Evolutionary conservation across 2,113 vertebrate species (phyloP).

Genomic region (Vombatus ursinus): DNA sequence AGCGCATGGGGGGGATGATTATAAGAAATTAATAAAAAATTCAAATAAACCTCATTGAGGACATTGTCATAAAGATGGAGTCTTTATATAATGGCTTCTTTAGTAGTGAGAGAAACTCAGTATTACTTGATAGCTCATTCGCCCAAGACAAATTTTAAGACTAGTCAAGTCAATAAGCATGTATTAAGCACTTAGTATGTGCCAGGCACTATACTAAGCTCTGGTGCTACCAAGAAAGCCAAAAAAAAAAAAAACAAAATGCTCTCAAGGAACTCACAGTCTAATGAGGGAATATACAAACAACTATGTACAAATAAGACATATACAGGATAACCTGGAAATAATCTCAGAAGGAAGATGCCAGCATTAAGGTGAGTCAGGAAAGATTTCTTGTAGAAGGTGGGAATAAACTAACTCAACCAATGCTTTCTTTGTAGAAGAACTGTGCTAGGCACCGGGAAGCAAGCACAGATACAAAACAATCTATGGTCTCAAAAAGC

Average conservation of each 20-base stretch:
- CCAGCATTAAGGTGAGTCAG: background rate
- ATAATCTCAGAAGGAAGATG: background rate
- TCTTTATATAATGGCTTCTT: background rate
- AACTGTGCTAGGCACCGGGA: background rate
- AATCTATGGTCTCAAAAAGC: background rate
- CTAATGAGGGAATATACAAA: background rate
- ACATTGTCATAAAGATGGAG: background rate
- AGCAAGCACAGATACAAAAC: background rate
- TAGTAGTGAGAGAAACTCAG: background rate
- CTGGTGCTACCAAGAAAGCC: background rate
- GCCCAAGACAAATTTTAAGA: background rate
- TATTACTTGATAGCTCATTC: background rate
- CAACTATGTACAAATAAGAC: background rate
- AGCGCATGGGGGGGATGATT: background rate
- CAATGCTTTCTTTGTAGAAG: background rate
- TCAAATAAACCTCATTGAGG: background rate
- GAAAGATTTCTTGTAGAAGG: background rate
- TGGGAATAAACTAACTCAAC: background rate
- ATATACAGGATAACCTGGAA: background rate
- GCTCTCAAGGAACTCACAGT: background rate
- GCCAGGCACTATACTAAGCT: background rate
- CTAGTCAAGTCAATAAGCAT: background rate
- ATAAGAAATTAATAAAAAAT: background rate
- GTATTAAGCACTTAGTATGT: background rate
- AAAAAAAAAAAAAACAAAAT: too few species aligned